phyloP scores from a whole-genome alignment of 1,140 invertebrate species.

The Danaus plexippus region DNA sequence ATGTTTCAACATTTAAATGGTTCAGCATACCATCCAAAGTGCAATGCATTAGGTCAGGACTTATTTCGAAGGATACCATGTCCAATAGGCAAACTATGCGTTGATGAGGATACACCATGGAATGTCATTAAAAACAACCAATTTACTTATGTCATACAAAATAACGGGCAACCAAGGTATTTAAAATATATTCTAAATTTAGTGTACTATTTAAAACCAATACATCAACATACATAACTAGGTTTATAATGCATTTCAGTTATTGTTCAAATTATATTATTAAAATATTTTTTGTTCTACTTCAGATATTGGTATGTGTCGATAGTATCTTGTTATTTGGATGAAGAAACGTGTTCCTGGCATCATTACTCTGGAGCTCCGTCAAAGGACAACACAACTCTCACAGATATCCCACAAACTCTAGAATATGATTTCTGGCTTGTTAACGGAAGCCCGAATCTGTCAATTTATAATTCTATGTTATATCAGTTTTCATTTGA shows the following conservation, averaged over 20 bases:
- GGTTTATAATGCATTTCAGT: not conserved
- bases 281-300: constrained; percentile 28
- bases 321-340: constrained; percentile 91
- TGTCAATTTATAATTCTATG: constrained; percentile 85
- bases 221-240: not conserved
- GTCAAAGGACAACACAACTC: constrained; percentile 45
- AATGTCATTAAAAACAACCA: constrained; percentile 91
- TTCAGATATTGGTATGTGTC: constrained; percentile 96
- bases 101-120: constrained; percentile 87
- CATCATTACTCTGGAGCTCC: constrained; percentile 75
- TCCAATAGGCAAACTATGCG: constrained; percentile 81
- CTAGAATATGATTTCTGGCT: constrained; percentile 95
- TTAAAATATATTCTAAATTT: constrained; percentile 4
- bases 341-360: constrained; percentile 86
- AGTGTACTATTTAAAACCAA: no score
- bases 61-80: constrained; percentile 93
- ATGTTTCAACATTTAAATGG: constrained; percentile 90
- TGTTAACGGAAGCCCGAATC: constrained; percentile 95
- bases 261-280: constrained; percentile 6
- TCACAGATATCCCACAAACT: constrained; percentile 44
- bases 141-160: constrained; percentile 94
- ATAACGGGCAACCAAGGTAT: constrained; percentile 90
- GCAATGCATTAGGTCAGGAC: constrained; percentile 87
- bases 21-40: constrained; percentile 88
- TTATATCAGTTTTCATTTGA: constrained; percentile 98